These are phyloP conservation scores for Luehdorfia chinensis DNA, from an alignment of 1,140 invertebrate species.

Conservation along the genomic window DNA sequence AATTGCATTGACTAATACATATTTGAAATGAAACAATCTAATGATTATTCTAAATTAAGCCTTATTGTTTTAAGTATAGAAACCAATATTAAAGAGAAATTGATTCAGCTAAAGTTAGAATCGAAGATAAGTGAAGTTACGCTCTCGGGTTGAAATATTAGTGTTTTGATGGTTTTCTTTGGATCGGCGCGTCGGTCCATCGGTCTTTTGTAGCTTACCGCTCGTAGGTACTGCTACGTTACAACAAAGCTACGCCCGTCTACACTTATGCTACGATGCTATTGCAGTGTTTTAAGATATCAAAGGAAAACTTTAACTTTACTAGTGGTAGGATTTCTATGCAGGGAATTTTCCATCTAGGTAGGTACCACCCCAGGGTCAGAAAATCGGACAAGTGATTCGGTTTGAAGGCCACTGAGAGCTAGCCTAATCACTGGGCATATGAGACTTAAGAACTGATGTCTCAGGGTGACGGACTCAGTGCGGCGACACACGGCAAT, in stretches of 20 bases:
- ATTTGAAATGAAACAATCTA: conserved; percentile 29
- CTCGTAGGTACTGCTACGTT: conserved; percentile 31
- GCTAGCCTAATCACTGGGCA: too few relatives aligned
- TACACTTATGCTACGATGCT: not conserved
- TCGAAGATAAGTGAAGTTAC: conserved; percentile 56
- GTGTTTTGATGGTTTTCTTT: conserved; percentile 57
- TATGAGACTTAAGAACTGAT: too few relatives aligned
- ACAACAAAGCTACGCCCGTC: conserved; percentile 20
- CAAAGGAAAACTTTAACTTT: too few relatives aligned
- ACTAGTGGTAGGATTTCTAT: too few relatives aligned
- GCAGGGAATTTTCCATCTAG: too few relatives aligned
- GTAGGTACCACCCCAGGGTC: too few relatives aligned
- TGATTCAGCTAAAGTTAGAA: conserved; percentile 27
- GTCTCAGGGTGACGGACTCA: too few relatives aligned
- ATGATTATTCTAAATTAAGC: conserved; percentile 20
- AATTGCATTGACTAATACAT: conserved; percentile 18
- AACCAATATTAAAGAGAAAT: conserved; percentile 24
- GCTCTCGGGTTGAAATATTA: conserved; percentile 56
- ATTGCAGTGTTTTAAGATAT: too few relatives aligned
- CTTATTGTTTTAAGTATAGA: conserved; percentile 18
- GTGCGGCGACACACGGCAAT: too few relatives aligned
- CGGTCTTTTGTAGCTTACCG: conserved; percentile 28
- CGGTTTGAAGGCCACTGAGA: too few relatives aligned
- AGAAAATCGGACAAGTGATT: too few relatives aligned
- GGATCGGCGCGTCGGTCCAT: conserved; percentile 35